Evolutionary conservation across 2,797 vertebrate genomes (phyloP), one percentile per base, ranked within the genome.

Genomic region (Limnodromus scolopaceus): DNA sequence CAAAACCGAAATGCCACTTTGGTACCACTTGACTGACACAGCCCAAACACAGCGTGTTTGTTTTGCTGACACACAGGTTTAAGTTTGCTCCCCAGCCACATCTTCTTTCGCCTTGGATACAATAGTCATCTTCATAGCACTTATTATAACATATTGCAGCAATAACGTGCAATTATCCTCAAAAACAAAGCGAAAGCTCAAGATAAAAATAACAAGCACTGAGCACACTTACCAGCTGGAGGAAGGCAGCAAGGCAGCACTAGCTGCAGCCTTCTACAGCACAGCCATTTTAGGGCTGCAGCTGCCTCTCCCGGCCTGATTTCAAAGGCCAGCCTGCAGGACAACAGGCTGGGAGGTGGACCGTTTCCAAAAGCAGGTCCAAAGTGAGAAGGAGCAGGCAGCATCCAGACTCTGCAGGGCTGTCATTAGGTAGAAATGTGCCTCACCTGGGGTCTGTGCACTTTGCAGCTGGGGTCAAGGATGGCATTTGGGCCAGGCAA

Each of bases 171-270:
- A 96, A 96, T 96, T 96, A 95, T 96, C 90, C 88, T 97, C 95
- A 95, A 92, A 95, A 96, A 96, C 95, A 96, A 97, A 97, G 92
- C 84, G 91, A 96, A 95, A 96, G 90, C 96, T 92, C 84, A 77
- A 96, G 95, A 96, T 96, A 97, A 97, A 97, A 96, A 96, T 97
- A 97, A 83, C 94, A 97, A 53, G 75, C 95, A 83, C 69, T 71
- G 54, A 94, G 65, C 84, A 36, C 87, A 60, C 97, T 97, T 91
- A 97, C 97, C 97, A 97, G 91, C 94, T 96, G 94, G 95, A 91
- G 71, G n/a, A 89, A 97, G 18, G 68, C 91, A 93, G 81, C 2
- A 4, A 94, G 54, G 81, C 93, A 92, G 60, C 48, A 32, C 4
- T 1, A 93, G 81, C 81, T 95, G 38, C 87, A 93, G 86, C 68